Percentiles rank a stretch among this genome's conserved stretches.
Evolutionary conservation across 2,113 vertebrate genomes (phyloP).

Genomic region (Thermophis baileyi): DNA sequence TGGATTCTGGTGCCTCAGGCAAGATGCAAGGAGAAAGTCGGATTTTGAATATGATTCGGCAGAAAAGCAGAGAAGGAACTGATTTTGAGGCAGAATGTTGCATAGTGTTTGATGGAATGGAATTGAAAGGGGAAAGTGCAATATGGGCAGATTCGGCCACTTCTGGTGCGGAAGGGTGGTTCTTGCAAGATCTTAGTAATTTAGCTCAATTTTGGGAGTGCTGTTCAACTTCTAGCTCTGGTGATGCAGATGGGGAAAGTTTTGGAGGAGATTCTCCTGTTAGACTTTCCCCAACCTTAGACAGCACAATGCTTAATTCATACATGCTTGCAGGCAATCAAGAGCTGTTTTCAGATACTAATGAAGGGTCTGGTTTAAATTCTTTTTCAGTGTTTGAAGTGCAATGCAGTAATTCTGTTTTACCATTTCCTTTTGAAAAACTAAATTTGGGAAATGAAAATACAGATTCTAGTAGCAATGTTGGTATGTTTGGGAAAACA

Average conservation of each 20-base stretch:
- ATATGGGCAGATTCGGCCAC: slow-evolving; percentile 91
- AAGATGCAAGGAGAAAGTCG: slow-evolving; percentile 94
- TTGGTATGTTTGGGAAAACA: slow-evolving; percentile 89
- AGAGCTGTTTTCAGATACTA: slow-evolving; percentile 85
- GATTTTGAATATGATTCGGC: slow-evolving; percentile 98
- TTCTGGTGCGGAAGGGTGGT: slow-evolving; percentile 85
- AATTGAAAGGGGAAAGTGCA: slow-evolving; percentile 99
- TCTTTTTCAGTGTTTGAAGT: slow-evolving; percentile 98
- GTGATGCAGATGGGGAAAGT: slow-evolving; percentile 93
- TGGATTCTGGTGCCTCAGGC: slow-evolving; percentile 99
- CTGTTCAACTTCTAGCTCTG: slow-evolving; percentile 92
- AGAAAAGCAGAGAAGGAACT: slow-evolving; percentile 89
- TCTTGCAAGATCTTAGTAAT: slow-evolving; percentile 88
- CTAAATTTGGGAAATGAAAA: slow-evolving; percentile 82
- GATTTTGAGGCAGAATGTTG: slow-evolving; percentile 95
- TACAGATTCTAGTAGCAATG: slow-evolving; percentile 89
- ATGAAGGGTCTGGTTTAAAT: slow-evolving; percentile 85
- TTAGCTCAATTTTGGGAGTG: slow-evolving; percentile 97
- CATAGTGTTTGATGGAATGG: slow-evolving; percentile 95
- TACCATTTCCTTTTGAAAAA: slow-evolving; percentile 91
- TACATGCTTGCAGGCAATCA: slow-evolving; percentile 81
- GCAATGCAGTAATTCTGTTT: slow-evolving; percentile 94
- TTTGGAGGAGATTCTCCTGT: slow-evolving; percentile 90
- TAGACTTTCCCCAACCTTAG: slow-evolving; percentile 84
- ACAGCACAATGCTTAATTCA: slow-evolving; percentile 81